phyloP scores from a whole-genome alignment of 2,888 invertebrate species.

The Hypercompe scribonia region DNA sequence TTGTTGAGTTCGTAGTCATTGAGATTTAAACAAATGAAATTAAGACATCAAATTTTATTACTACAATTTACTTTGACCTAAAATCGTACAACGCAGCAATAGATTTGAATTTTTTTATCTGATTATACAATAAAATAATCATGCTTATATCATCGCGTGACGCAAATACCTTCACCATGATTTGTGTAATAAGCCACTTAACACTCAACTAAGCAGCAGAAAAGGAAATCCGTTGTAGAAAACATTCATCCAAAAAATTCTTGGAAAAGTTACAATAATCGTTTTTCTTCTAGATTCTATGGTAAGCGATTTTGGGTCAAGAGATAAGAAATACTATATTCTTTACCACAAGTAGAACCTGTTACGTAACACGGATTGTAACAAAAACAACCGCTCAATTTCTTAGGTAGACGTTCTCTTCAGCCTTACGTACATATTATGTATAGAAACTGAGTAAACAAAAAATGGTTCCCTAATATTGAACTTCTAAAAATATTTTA shows the following conservation, averaged over 20 bases:
- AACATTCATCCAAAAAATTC: not conserved
- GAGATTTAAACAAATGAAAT: not conserved
- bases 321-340: slow-evolving; percentile 40
- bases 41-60: slow-evolving; percentile 23
- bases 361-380: slow-evolving; percentile 46
- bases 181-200: slow-evolving; percentile 32
- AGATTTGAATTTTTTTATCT: slow-evolving; percentile 42
- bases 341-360: slow-evolving; percentile 33
- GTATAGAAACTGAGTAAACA: slow-evolving; percentile 28
- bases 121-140: slow-evolving; percentile 37
- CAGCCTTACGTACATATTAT: slow-evolving; percentile 7
- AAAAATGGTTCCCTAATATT: slow-evolving; percentile 34
- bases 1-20: not conserved
- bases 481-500: slow-evolving; percentile 21
- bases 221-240: slow-evolving; percentile 21
- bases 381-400: slow-evolving; percentile 50
- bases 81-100: slow-evolving; percentile 30
- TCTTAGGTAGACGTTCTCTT: not conserved
- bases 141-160: slow-evolving; percentile 44
- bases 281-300: not conserved
- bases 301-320: slow-evolving; percentile 25
- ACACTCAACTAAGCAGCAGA: slow-evolving; percentile 22
- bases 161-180: slow-evolving; percentile 28
- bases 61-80: slow-evolving; percentile 46
- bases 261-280: slow-evolving; percentile 20